A percentile compares a stretch with the other conserved stretches of the same genome.
Evolutionary conservation across 2,888 invertebrate species (phyloP).

Genomic region (Hypselothyrea guttata): DNA sequence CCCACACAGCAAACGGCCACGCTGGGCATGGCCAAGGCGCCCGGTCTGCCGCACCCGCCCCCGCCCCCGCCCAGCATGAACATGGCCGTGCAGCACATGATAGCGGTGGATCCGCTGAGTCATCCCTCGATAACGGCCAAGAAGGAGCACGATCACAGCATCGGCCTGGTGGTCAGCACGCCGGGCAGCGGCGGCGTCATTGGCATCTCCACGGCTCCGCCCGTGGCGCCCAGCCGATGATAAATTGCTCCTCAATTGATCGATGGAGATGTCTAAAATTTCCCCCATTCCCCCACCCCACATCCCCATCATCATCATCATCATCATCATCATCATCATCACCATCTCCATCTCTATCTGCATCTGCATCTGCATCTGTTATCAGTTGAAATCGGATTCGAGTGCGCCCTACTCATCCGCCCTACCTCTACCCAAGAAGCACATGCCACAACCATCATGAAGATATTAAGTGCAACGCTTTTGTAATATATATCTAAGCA

Average conservation of each 20-base stretch:
- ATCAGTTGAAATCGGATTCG: too few species aligned
- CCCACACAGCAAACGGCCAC: constrained; percentile 26
- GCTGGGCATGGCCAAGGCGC: constrained; percentile 37
- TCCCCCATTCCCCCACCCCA: constrained; percentile 35
- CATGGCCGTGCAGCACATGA: constrained; percentile 74
- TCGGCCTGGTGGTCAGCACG: constrained; percentile 51
- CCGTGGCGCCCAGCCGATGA: constrained; percentile 76
- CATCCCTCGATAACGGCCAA: constrained; percentile 59
- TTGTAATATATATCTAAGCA: constrained; percentile 50
- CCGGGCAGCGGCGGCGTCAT: constrained; percentile 54
- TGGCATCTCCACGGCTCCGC: constrained; percentile 66
- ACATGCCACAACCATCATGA: constrained; percentile 30
- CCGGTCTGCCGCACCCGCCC: constrained; percentile 26
- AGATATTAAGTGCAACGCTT: constrained; percentile 57
- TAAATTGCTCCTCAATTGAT: constrained; percentile 45
- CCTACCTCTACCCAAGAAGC: constrained; percentile 28
- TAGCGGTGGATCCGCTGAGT: constrained; percentile 68
- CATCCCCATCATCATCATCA: too few species aligned
- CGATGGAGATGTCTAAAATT: constrained; percentile 52
- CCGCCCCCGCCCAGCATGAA: constrained; percentile 32
- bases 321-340: too few species aligned
- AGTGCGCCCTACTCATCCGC: constrained; percentile 15
- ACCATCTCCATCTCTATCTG: too few species aligned
- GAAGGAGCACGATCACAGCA: constrained; percentile 60
- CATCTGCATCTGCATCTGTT: too few species aligned